Conservation (phyloP, 2,113 vertebrate genomes). For the Neofelis nebulosa region DNA sequence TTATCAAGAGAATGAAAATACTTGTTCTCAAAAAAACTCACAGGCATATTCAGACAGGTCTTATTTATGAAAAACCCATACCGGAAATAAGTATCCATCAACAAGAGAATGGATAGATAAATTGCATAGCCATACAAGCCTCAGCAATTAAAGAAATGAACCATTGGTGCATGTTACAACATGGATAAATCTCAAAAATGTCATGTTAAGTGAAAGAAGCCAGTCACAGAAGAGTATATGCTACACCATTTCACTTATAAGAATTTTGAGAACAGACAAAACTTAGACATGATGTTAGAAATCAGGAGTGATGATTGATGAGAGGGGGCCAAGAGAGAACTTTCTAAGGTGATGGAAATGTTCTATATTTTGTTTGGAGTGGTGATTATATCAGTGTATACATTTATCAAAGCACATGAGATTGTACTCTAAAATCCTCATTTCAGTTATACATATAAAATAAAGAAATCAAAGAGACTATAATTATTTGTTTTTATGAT, state of each 20-base stretch:
- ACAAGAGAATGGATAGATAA: not conserved
- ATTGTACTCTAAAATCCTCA: not conserved
- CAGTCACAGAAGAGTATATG: not conserved
- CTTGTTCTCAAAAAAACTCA: not conserved
- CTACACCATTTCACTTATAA: not conserved
- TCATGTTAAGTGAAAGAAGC: not conserved
- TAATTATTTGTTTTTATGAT: not conserved
- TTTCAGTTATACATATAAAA: not conserved
- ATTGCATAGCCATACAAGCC: not conserved
- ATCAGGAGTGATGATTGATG: not conserved
- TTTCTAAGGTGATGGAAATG: not conserved
- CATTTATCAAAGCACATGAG: not conserved
- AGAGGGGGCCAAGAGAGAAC: not conserved
- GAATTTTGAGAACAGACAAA: not conserved
- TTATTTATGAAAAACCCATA: not conserved
- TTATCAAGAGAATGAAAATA: constrained; percentile 1
- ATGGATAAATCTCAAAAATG: not conserved
- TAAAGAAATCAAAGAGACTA: not conserved
- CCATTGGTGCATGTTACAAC: not conserved
- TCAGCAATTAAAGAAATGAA: not conserved
- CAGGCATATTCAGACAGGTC: not conserved
- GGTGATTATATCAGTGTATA: not conserved
- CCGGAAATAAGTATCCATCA: not conserved
- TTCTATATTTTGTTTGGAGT: not conserved
- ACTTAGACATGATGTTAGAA: not conserved